Percentiles rank a stretch among this genome's conserved stretches.
Evolutionary conservation across 2,113 vertebrate genomes (phyloP).

Genomic region (Etheostoma cragini): DNA sequence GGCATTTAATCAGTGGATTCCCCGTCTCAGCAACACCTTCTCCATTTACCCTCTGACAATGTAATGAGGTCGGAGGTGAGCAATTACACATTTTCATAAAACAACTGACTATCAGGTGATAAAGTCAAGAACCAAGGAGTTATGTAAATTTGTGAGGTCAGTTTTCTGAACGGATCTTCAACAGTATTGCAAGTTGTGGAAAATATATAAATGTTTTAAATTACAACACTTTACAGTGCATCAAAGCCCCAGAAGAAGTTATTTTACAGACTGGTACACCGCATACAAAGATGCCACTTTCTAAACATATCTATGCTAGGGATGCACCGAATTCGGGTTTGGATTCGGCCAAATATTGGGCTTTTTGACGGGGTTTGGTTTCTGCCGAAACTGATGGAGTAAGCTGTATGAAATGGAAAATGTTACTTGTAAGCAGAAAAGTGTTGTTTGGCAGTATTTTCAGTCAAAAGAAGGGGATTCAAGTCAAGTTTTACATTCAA

Average conservation of each 20-base stretch:
- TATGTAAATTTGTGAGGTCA: not conserved
- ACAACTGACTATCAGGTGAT: not conserved
- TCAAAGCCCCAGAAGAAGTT: constrained; percentile 3
- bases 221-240: not conserved
- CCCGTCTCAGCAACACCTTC: constrained; percentile 9
- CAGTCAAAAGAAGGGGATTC: no score
- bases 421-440: no score
- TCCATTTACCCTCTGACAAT: not conserved
- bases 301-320: constrained; percentile 1
- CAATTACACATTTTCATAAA: not conserved
- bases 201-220: constrained; percentile 2
- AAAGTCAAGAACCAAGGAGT: not conserved
- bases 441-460: no score
- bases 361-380: no score
- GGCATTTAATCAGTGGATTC: constrained; percentile 10
- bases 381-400: no score
- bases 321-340: no score
- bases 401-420: no score
- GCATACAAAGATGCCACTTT: constrained; percentile 6
- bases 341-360: no score
- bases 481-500: no score
- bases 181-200: not conserved
- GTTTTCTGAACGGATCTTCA: no score
- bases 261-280: constrained; percentile 18
- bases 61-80: constrained; percentile 8